These are phyloP conservation scores for Altica lythri DNA, from an alignment of 2,888 invertebrate species.

Conservation along the genomic window DNA sequence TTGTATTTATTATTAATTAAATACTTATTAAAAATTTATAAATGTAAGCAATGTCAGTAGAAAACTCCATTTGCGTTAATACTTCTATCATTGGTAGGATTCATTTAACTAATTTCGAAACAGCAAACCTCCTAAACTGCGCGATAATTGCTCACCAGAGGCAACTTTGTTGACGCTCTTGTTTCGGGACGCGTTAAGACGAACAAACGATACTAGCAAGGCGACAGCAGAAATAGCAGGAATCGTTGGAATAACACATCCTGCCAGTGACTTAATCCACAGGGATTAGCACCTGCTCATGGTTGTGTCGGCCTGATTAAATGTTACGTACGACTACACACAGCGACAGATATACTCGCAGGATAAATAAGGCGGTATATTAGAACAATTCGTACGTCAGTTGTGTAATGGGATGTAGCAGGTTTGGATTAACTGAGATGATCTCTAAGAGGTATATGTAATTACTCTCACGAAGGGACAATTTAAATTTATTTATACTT, in stretches of 20 bases:
- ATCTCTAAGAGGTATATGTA: background rate
- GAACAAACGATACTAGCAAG: conserved; percentile 9
- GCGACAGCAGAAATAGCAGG: conserved; percentile 17
- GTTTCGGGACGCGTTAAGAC: conserved; percentile 13
- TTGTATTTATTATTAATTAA: no score
- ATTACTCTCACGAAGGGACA: no score
- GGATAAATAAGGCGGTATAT: conserved; percentile 14
- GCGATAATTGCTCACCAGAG: conserved; percentile 17
- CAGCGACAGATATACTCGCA: conserved; percentile 1
- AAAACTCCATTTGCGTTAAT: no score
- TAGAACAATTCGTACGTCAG: conserved; percentile 19
- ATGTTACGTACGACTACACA: conserved; percentile 44
- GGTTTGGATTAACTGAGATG: background rate
- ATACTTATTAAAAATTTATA: no score
- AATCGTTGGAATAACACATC: conserved; percentile 25
- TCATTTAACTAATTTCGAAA: conserved; percentile 17
- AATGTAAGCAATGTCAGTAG: no score
- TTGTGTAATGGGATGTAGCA: conserved; percentile 4
- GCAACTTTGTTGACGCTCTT: conserved; percentile 15
- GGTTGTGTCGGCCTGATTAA: conserved; percentile 52
- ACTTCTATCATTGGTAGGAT: conserved; percentile 1
- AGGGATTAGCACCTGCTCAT: conserved; percentile 52
- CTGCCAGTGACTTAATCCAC: conserved; percentile 44
- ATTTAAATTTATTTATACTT: no score
- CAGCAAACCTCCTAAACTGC: conserved; percentile 10